These are phyloP conservation scores for Rhaphigaster nebulosa DNA, from an alignment of 2,888 invertebrate species.

Conservation along the genomic window DNA sequence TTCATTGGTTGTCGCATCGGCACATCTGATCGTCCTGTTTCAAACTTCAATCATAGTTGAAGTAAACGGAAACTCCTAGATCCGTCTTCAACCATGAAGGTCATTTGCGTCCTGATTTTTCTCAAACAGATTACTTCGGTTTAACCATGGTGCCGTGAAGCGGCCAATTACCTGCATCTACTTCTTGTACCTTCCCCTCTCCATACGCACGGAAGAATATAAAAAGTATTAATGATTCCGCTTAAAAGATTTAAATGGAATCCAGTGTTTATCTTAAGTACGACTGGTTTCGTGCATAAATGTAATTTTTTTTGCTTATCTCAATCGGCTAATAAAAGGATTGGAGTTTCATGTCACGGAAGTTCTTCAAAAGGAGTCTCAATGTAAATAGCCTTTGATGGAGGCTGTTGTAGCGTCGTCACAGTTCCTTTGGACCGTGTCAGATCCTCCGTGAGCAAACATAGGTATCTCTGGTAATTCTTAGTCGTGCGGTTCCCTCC, in stretches of 20 bases:
- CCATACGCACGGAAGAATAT: not conserved
- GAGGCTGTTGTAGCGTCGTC: not conserved
- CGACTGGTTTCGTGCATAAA: not conserved
- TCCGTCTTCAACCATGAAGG: no score
- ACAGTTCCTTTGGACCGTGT: not conserved
- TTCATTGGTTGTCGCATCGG: no score
- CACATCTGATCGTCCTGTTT: no score
- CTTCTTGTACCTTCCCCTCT: no score
- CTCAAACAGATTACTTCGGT: no score
- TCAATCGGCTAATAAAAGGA: not conserved
- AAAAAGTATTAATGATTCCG: not conserved
- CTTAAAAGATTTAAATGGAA: not conserved
- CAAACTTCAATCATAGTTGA: no score
- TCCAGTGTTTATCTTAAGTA: not conserved
- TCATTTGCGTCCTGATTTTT: no score
- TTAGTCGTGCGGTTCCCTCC: not conserved
- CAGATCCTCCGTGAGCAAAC: not conserved
- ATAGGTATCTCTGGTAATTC: not conserved
- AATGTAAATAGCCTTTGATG: not conserved
- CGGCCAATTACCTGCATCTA: no score
- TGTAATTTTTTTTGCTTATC: not conserved
- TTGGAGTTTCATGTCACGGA: not conserved
- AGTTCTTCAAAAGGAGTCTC: not conserved
- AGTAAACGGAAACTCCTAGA: no score
- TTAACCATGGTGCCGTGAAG: no score